phyloP scores from a whole-genome alignment of 2,797 vertebrate species.

The Alauda arvensis region DNA sequence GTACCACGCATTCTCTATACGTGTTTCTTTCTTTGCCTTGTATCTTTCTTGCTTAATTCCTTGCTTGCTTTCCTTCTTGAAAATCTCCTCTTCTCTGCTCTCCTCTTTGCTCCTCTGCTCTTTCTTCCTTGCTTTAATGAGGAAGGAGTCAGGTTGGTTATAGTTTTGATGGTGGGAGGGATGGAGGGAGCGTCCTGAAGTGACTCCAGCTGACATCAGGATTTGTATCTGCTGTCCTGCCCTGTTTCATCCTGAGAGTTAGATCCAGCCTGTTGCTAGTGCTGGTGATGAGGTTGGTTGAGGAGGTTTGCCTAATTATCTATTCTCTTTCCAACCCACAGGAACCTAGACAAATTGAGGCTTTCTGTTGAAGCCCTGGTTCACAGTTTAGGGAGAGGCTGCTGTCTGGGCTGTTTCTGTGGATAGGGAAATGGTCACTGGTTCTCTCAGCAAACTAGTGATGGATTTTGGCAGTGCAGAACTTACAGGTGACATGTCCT shows the following conservation, averaged over 20 bases:
- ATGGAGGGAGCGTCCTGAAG: background rate
- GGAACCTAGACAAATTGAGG: background rate
- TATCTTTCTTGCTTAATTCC: background rate
- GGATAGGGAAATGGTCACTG: background rate
- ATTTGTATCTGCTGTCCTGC: background rate
- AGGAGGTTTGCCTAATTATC: background rate
- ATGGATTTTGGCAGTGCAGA: background rate
- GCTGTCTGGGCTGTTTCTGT: background rate
- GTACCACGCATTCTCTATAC: background rate
- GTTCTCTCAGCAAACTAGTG: background rate
- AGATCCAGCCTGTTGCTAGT: background rate
- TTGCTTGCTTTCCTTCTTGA: background rate
- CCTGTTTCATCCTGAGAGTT: background rate
- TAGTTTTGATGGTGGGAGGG: background rate
- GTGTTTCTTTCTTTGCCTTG: background rate
- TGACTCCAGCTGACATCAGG: background rate
- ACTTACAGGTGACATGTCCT: background rate
- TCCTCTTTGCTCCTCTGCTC: background rate
- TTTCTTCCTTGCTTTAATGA: background rate
- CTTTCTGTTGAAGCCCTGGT: background rate
- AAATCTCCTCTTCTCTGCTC: accelerated
- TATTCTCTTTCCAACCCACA: background rate
- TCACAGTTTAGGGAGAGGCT: conserved; percentile 7
- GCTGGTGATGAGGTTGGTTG: background rate
- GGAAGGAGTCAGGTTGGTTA: background rate